phyloP scores from a whole-genome alignment of 2,113 vertebrate species.

The Electrona antarctica region DNA sequence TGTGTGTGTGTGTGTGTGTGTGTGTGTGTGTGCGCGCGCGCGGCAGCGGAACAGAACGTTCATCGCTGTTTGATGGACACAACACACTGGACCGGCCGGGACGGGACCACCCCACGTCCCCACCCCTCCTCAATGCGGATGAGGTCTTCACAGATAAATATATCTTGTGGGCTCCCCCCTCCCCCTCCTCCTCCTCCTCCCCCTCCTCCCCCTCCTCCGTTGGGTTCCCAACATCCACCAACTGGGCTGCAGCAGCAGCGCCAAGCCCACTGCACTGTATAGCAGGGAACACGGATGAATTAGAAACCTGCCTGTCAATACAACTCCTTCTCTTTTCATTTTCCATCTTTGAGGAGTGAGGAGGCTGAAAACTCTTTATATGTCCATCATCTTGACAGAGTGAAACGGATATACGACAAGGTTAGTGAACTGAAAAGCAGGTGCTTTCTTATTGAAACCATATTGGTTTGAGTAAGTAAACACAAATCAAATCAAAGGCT shows the following conservation, averaged over 20 bases:
- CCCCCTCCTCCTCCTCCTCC: conserved; percentile 29
- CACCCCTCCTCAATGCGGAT: conserved; percentile 50
- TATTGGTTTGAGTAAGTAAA: conserved; percentile 13
- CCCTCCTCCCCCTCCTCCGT: conserved; percentile 26
- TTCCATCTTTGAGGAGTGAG: conserved; percentile 40
- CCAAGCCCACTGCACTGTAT: conserved; percentile 50
- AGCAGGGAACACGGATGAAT: conserved; percentile 73
- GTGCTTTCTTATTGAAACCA: neutral
- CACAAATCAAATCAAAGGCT: neutral
- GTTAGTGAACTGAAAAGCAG: conserved; percentile 67
- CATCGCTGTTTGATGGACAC: conserved; percentile 49
- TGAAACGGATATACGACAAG: conserved; percentile 65
- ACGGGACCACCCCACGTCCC: conserved; percentile 55
- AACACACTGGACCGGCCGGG: conserved; percentile 51
- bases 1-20: neutral
- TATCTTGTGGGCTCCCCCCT: conserved; percentile 66
- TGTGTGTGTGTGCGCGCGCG: neutral
- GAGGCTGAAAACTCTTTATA: conserved; percentile 35
- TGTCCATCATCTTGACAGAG: conserved; percentile 46
- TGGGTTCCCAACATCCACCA: conserved; percentile 75
- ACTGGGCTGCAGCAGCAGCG: conserved; percentile 69
- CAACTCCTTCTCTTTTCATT: conserved; percentile 32
- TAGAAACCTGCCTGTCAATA: conserved; percentile 52
- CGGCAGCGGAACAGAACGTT: neutral
- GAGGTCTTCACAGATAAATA: conserved; percentile 78